Evolutionary conservation across 2,888 invertebrate species (phyloP).

Genomic region (Metacarcinus magister): DNA sequence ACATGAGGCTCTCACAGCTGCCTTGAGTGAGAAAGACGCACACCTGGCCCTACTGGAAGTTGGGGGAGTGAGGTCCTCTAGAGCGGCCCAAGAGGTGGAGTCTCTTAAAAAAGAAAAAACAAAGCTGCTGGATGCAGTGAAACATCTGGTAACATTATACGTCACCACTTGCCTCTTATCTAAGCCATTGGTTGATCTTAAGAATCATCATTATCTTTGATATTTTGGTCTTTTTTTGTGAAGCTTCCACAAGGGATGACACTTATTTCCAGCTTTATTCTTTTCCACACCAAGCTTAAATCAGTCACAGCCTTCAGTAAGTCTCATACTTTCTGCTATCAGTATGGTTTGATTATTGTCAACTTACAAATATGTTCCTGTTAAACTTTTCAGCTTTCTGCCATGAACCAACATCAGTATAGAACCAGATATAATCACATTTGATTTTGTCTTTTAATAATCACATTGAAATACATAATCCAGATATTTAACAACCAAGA

Average conservation of each 20-base stretch:
- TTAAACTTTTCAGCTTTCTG: too few relatives aligned
- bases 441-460: too few relatives aligned
- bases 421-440: too few relatives aligned
- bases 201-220: not conserved
- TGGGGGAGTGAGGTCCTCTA: slow-evolving; percentile 88
- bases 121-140: slow-evolving; percentile 89
- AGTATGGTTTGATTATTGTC: not conserved
- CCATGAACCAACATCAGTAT: too few relatives aligned
- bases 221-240: not conserved
- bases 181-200: not conserved
- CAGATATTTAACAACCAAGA: too few relatives aligned
- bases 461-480: too few relatives aligned
- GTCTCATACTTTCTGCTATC: not conserved
- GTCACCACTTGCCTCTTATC: not conserved
- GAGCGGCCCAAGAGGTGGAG: slow-evolving; percentile 89
- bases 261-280: not conserved
- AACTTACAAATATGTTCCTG: too few relatives aligned
- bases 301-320: not conserved
- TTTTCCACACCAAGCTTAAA: not conserved
- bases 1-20: slow-evolving; percentile 92
- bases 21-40: slow-evolving; percentile 94
- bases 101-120: slow-evolving; percentile 89
- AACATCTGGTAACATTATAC: slow-evolving; percentile 87
- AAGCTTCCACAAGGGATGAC: not conserved
- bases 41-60: slow-evolving; percentile 93